Evolutionary conservation across 1,140 invertebrate species (phyloP).

Genomic region (Olivierus martensii): DNA sequence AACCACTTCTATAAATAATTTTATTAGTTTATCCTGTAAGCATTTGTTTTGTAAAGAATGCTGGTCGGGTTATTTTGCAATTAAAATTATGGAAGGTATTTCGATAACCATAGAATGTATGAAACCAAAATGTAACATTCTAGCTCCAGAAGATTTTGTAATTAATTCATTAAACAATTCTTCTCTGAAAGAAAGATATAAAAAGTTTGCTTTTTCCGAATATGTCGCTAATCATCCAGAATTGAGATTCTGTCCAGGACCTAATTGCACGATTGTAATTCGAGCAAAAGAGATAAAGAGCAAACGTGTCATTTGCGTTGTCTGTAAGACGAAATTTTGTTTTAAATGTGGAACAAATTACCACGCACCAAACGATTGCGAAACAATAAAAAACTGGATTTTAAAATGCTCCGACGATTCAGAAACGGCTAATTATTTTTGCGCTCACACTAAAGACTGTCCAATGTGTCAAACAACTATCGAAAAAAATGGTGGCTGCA

Average conservation of each 20-base stretch:
- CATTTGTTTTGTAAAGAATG: slow-evolving; percentile 89
- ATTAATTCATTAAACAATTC: slow-evolving; percentile 52
- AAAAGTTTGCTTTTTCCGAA: slow-evolving; percentile 86
- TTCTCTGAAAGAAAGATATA: slow-evolving; percentile 71
- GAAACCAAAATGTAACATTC: slow-evolving; percentile 78
- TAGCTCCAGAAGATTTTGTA: slow-evolving; percentile 91
- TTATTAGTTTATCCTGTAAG: slow-evolving; percentile 41
- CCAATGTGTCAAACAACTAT: slow-evolving; percentile 3
- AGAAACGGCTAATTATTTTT: slow-evolving; percentile 97
- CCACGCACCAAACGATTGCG: slow-evolving; percentile 94
- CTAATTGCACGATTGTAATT: slow-evolving; percentile 81
- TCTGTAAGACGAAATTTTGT: slow-evolving; percentile 67
- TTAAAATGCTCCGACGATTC: slow-evolving; percentile 98
- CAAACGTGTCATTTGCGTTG: slow-evolving; percentile 58
- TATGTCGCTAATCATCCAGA: slow-evolving; percentile 69
- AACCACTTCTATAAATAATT: too few species aligned
- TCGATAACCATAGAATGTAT: slow-evolving; percentile 82
- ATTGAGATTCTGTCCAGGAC: slow-evolving; percentile 81
- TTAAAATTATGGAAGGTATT: slow-evolving; percentile 77
- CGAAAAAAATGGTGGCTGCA: slow-evolving; percentile 8
- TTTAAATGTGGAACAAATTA: slow-evolving; percentile 90
- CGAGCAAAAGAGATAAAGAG: slow-evolving; percentile 55
- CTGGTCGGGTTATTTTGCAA: slow-evolving; percentile 89
- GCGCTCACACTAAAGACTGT: slow-evolving; percentile 27
- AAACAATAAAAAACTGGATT: slow-evolving; percentile 90